Evolutionary conservation across 2,797 vertebrate genomes (phyloP).

Genomic region (Cuculus canorus): DNA sequence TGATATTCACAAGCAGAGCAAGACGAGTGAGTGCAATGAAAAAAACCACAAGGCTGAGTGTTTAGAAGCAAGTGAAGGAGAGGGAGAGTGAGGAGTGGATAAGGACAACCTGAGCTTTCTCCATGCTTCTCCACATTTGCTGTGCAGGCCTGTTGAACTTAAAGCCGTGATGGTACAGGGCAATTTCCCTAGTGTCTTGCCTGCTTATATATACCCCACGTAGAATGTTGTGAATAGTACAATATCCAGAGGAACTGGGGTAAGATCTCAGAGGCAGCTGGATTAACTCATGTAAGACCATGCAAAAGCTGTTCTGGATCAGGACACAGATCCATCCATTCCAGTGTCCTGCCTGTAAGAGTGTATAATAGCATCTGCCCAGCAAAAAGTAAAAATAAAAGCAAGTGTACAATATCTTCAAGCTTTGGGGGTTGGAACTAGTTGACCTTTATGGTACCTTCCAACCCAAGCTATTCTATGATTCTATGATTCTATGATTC

Average conservation of each 20-base stretch:
- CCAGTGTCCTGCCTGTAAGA: background rate
- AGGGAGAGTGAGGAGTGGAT: background rate
- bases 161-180: rapidly evolving
- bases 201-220: background rate
- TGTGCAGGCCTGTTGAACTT: background rate
- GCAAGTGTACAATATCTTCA: background rate
- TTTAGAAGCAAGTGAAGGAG: background rate
- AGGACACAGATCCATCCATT: background rate
- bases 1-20: background rate
- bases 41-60: background rate
- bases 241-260: background rate
- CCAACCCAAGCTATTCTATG: no score
- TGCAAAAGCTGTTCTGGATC: background rate
- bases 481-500: no score
- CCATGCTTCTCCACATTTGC: background rate
- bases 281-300: background rate
- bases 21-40: background rate
- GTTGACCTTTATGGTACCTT: no score
- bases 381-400: background rate
- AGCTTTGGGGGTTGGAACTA: no score
- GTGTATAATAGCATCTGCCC: background rate
- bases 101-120: background rate
- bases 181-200: background rate
- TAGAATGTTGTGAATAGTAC: background rate
- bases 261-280: background rate